phyloP scores from a whole-genome alignment of 2,888 invertebrate species.

The Sceliomorpha sp. region DNA sequence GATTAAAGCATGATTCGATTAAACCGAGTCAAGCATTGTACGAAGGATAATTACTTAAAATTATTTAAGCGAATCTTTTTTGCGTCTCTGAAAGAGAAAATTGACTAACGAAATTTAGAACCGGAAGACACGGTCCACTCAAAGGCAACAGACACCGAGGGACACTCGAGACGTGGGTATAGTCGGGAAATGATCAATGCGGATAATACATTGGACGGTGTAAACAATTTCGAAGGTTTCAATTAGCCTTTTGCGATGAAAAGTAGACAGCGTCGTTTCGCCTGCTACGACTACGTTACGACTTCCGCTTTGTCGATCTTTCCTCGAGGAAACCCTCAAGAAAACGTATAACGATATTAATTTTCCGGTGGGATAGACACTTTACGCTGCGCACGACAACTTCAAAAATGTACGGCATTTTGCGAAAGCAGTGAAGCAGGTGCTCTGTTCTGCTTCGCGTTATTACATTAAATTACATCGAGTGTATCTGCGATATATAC shows the following conservation, averaged over 20 bases:
- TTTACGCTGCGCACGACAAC: constrained; percentile 10
- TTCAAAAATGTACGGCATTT: constrained; percentile 15
- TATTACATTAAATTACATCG: constrained; percentile 5
- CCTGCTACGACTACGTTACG: constrained; percentile 14
- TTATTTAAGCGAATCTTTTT: no score
- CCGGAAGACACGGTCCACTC: constrained; percentile 1
- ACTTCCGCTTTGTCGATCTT: constrained; percentile 25
- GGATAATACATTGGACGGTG: constrained; percentile 2
- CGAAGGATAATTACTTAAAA: no score
- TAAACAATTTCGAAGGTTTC: constrained; percentile 13
- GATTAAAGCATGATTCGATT: no score
- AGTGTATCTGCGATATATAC: no score
- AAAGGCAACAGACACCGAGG: constrained; percentile 1
- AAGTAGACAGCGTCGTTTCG: constrained; percentile 5
- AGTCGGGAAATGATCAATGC: constrained; percentile 10
- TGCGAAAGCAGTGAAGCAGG: constrained; percentile 4
- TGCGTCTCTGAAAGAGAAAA: no score
- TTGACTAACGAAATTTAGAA: constrained; percentile 4
- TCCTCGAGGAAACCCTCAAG: constrained; percentile 8
- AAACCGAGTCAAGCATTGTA: no score
- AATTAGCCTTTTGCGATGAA: constrained; percentile 9
- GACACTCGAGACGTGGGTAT: constrained; percentile 1
- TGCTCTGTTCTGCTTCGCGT: not conserved
- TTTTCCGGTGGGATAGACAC: constrained; percentile 28
- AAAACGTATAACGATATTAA: constrained; percentile 20